phyloP scores from a whole-genome alignment of 2,797 vertebrate species.

The Triplophysa yarkandensis region DNA sequence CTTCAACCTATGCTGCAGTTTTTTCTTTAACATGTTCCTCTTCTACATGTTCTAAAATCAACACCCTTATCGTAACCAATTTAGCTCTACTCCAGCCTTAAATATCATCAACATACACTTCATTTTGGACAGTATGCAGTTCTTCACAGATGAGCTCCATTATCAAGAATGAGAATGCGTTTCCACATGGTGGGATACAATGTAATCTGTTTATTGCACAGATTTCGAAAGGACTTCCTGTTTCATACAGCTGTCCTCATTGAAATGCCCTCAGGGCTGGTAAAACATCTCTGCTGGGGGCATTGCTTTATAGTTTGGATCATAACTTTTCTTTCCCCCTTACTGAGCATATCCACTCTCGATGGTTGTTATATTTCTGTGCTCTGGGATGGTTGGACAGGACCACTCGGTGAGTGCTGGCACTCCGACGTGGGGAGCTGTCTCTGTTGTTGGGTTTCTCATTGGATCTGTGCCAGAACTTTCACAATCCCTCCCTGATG shows the following conservation, averaged over 20 bases:
- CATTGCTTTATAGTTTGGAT: slow-evolving; percentile 39
- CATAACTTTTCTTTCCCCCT: slow-evolving; percentile 3
- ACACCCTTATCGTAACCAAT: background rate
- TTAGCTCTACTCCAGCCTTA: slow-evolving; percentile 5
- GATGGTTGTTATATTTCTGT: slow-evolving; percentile 24
- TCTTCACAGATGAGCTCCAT: slow-evolving; percentile 18
- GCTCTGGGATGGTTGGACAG: slow-evolving; percentile 6
- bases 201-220: slow-evolving; percentile 10
- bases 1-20: background rate
- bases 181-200: slow-evolving; percentile 12
- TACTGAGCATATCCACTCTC: slow-evolving; percentile 2
- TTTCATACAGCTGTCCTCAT: slow-evolving; percentile 26
- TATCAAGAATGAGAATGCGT: slow-evolving; percentile 1
- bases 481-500: slow-evolving; percentile 57
- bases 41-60: background rate
- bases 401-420: slow-evolving; percentile 10
- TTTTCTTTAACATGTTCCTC: too few species aligned
- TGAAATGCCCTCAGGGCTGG: slow-evolving; percentile 24
- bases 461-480: slow-evolving; percentile 42
- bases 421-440: background rate
- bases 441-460: slow-evolving; percentile 25
- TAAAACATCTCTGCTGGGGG: slow-evolving; percentile 41
- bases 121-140: slow-evolving; percentile 2
- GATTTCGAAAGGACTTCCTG: slow-evolving; percentile 37
- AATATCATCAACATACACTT: slow-evolving; percentile 8